phyloP scores from a whole-genome alignment of 1,140 invertebrate genomes.

The Macrostomum lignano region DNA sequence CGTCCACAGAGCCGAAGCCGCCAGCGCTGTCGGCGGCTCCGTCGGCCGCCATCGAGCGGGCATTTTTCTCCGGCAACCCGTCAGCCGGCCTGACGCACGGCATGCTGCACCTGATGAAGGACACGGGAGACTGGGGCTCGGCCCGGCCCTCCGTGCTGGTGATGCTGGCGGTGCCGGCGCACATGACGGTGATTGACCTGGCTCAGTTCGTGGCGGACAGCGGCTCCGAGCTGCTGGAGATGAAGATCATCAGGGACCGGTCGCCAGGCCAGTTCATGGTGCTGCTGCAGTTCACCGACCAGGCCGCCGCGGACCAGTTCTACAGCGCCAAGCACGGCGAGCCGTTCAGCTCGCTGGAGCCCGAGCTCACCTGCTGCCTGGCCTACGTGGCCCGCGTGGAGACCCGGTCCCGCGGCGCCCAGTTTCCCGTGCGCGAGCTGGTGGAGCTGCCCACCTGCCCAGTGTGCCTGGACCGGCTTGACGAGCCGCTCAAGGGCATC shows the following conservation, averaged over 20 bases:
- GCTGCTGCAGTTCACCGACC: neutral
- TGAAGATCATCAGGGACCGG: neutral
- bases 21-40: too few species aligned
- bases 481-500: constrained; percentile 83
- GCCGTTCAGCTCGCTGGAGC: constrained; percentile 67
- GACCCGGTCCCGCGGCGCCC: constrained; percentile 31
- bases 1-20: too few species aligned
- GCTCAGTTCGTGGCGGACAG: neutral
- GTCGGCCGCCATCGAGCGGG: too few species aligned
- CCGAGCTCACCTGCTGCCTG: constrained; percentile 57
- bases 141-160: neutral
- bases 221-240: neutral
- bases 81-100: neutral
- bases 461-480: constrained; percentile 67
- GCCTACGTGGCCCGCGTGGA: constrained; percentile 80
- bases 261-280: neutral
- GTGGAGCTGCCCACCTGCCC: constrained; percentile 90
- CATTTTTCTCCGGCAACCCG: constrained; percentile 2
- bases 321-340: constrained; percentile 66
- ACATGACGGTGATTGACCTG: neutral
- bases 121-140: neutral
- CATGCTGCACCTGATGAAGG: constrained; percentile 1
- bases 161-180: neutral
- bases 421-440: constrained; percentile 22
- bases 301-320: constrained; percentile 31